Evolutionary conservation across 2,113 vertebrate genomes (phyloP).

Genomic region (Heterochromis multidens): DNA sequence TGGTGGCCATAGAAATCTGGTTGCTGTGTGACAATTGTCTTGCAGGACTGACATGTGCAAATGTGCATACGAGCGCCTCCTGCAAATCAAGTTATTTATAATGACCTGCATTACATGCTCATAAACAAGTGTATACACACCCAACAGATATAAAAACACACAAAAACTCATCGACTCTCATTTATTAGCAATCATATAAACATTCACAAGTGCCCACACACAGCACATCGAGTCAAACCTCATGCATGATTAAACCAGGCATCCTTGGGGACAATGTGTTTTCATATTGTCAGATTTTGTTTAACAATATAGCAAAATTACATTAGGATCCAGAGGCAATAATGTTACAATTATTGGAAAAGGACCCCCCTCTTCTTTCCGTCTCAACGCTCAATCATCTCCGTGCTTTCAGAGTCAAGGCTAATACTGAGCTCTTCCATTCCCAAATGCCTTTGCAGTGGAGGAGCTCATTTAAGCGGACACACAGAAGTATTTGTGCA

Average conservation of each 20-base stretch:
- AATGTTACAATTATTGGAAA: constrained; percentile 75
- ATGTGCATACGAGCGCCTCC: constrained; percentile 51
- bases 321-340: constrained; percentile 76
- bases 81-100: constrained; percentile 74
- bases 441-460: constrained; percentile 76
- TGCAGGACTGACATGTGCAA: constrained; percentile 72
- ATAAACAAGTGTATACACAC: constrained; percentile 41
- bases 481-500: constrained; percentile 80
- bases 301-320: constrained; percentile 77
- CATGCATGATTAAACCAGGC: constrained; percentile 72
- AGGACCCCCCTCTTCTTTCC: constrained; percentile 31
- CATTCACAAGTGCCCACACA: constrained; percentile 34
- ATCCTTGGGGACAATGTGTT: constrained; percentile 69
- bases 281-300: constrained; percentile 78
- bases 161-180: constrained; percentile 14
- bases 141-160: constrained; percentile 13
- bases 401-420: constrained; percentile 68
- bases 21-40: constrained; percentile 65
- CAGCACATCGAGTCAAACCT: constrained; percentile 42
- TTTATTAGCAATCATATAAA: constrained; percentile 45
- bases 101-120: constrained; percentile 55
- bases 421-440: constrained; percentile 78
- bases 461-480: constrained; percentile 79
- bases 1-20: constrained; percentile 53
- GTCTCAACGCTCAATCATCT: constrained; percentile 70